Percentiles rank a stretch among this genome's conserved stretches.
phyloP scores from a whole-genome alignment of 1,140 invertebrate genomes.

The Hylyphantes graminicola region DNA sequence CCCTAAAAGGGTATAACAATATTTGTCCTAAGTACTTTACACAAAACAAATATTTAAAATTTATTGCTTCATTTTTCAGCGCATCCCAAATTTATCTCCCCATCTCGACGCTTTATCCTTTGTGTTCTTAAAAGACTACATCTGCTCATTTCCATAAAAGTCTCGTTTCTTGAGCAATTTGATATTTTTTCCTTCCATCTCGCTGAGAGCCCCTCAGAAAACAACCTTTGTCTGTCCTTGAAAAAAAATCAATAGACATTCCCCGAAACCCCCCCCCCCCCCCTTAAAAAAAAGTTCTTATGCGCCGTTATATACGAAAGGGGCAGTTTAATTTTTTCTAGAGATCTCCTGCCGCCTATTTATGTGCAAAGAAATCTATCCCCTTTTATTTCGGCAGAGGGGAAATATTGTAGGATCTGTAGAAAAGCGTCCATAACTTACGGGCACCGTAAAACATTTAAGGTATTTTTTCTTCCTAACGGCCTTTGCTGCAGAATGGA shows the following conservation, averaged over 20 bases:
- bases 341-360: slow-evolving; percentile 50
- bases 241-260: slow-evolving; percentile 53
- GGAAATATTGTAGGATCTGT: slow-evolving; percentile 55
- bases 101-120: no score
- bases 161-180: neutral
- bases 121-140: no score
- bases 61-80: no score
- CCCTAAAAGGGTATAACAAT: no score
- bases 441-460: slow-evolving; percentile 55
- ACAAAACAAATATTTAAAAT: no score
- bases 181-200: slow-evolving; percentile 14
- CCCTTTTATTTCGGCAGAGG: slow-evolving; percentile 50
- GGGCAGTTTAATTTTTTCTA: slow-evolving; percentile 55
- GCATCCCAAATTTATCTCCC: no score
- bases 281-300: slow-evolving; percentile 33
- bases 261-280: slow-evolving; percentile 29
- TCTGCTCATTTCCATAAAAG: slow-evolving; percentile 5
- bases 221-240: slow-evolving; percentile 55
- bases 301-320: slow-evolving; percentile 54
- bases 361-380: slow-evolving; percentile 59
- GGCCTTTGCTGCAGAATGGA: slow-evolving; percentile 28
- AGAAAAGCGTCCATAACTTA: slow-evolving; percentile 51
- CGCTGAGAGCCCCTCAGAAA: slow-evolving; percentile 19
- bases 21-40: no score
- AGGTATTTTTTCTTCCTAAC: slow-evolving; percentile 48